Conservation (phyloP, 2,888 invertebrate species). For the Nasonovia ribisnigri region DNA sequence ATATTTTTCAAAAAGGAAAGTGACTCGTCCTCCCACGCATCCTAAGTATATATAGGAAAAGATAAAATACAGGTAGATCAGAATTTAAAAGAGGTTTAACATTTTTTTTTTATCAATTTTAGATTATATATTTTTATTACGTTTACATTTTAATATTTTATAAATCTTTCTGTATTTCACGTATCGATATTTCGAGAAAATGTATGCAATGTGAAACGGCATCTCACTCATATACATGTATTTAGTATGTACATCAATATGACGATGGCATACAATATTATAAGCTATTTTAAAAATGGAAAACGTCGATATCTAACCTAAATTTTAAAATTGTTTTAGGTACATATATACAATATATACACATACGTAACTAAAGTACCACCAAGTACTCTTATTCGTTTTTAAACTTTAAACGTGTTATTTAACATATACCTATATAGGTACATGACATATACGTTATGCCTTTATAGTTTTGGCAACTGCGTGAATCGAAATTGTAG, state of each 20-base stretch:
- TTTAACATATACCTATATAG: neutral
- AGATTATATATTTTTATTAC: too few species aligned
- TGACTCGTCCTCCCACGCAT: too few species aligned
- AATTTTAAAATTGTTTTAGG: neutral
- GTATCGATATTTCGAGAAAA: too few species aligned
- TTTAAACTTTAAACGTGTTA: neutral
- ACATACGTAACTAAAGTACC: neutral
- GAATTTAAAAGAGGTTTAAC: too few species aligned
- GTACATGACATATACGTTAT: neutral
- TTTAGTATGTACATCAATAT: neutral
- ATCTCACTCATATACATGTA: neutral
- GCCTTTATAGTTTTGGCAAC: neutral
- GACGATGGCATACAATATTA: neutral
- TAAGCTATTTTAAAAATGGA: neutral
- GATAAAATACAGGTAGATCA: too few species aligned
- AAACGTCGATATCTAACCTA: neutral
- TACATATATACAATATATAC: too few species aligned
- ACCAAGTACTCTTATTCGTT: neutral
- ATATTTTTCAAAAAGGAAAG: too few species aligned
- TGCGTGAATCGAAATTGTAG: neutral
- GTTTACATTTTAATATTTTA: too few species aligned
- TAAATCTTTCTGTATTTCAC: too few species aligned
- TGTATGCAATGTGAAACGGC: neutral
- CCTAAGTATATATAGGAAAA: too few species aligned
- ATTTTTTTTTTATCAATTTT: too few species aligned